Evolutionary conservation across 2,797 vertebrate genomes (phyloP), one percentile per base, ranked within the genome.

Genomic region (Sebastes hubbsi): DNA sequence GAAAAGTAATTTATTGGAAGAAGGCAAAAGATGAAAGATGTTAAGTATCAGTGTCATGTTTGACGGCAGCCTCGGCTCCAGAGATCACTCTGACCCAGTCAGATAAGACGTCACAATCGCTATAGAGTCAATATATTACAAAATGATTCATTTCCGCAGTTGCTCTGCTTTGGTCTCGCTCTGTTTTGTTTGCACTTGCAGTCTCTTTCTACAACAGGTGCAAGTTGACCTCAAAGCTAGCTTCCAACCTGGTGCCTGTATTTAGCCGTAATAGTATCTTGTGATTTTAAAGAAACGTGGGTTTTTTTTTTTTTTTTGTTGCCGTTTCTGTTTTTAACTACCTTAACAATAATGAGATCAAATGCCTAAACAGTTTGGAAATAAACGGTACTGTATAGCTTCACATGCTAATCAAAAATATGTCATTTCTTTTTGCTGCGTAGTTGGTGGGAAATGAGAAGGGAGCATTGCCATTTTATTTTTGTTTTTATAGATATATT

Each of bases 351-450:
- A 42, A 66, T 85, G 67, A 72, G 75, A 88, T 87, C 72, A 90
- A 85, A 89, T 69, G 63, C 70, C 61, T 72, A 18, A 81, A 49
- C 29, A n/a, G 77, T 87, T 82, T 46, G 67, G 18, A 81, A 77
- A 68, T 62, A 11, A 88, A 81, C 24, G 93, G 93, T 94, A 94
- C 95, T 85, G 73, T 81, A 82, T 61, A 70, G 77, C 78, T 77
- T 73, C 24, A 77, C 63, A 61, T 67, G 76, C 68, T 78, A 54
- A 76, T 70, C 9, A 56, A 56, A 56, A 73, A 61, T 71, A 64
- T n/a, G 29, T 71, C 9, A 59, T 67, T 68, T 83, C 20, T 78
- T 69, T 77, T 9, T 72, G n/a, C 25, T 34, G 83, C 71, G 34
- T 72, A 54, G 74, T 80, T 67, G 20, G 49, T n/a, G 12, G 64